A percentile compares a stretch with the other conserved stretches of the same genome.
These are phyloP conservation scores for Junonia oenone DNA, from an alignment of 2,888 invertebrate genomes.

Conservation along the genomic window DNA sequence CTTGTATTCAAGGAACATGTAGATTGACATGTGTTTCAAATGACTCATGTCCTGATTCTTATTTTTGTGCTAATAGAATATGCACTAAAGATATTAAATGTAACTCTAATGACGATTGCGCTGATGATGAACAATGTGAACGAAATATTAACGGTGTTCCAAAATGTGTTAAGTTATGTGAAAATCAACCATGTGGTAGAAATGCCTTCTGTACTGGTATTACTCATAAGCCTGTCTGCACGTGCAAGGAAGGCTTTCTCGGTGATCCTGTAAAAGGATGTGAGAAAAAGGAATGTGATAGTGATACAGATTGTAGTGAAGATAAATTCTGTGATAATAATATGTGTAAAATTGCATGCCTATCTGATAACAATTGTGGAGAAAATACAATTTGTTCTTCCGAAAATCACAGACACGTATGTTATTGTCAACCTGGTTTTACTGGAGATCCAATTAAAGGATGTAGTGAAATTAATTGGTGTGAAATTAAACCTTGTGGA, in stretches of 20 bases:
- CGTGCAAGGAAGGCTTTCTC: conserved; percentile 88
- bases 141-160: conserved; percentile 84
- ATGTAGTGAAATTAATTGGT: conserved; percentile 88
- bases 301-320: conserved; percentile 85
- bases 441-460: conserved; percentile 87
- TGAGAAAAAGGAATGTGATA: conserved; percentile 87
- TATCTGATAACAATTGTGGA: conserved; percentile 90
- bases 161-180: conserved; percentile 88
- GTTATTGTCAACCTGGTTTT: conserved; percentile 92
- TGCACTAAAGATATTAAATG: conserved; percentile 91
- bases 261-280: conserved; percentile 91
- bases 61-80: conserved; percentile 90
- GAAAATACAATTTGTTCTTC: conserved; percentile 91
- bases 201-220: conserved; percentile 89
- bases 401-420: conserved; percentile 86
- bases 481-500: conserved; percentile 88
- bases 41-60: conserved; percentile 90
- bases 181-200: conserved; percentile 86
- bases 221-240: conserved; percentile 86
- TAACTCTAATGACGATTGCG: conserved; percentile 85
- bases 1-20: conserved; percentile 92
- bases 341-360: conserved; percentile 92
- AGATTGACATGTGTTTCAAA: conserved; percentile 90
- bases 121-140: conserved; percentile 85
- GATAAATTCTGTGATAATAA: conserved; percentile 91